Base-by-base conservation (phyloP, 1,140 invertebrate species). In the Sitodiplosis mosellana region DNA sequence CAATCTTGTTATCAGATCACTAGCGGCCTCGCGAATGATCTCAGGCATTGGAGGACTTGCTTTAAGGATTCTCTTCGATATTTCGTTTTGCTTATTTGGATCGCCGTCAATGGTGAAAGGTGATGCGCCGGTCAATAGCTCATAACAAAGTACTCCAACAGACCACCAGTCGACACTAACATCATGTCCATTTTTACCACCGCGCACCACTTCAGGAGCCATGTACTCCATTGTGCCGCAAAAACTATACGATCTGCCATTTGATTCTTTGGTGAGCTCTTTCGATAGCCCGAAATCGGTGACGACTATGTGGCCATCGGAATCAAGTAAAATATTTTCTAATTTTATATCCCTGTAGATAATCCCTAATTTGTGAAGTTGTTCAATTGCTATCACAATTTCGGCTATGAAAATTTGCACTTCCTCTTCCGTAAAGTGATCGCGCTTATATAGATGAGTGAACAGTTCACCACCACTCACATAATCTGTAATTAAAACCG, bases 181-280 rank as follows among this genome's bases (percentile, higher is more conserved):
- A 76, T 92, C 85, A 65, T 94, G 89, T 27, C 89, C 89, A 46
- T 77, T 74, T 38, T 74, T 76, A 47, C 82, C 81, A 43, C 83
- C 83, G 2, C 15, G 20, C 52, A 94, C 85, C 14, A 94, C 83
- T 67, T 94, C 90, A 10, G 90, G 90, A 2, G 89, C 87, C 89
- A 92, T 93, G 59, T 91, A 92, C 61, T 97, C 93, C 51, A 97
- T 88, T 41, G 93, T 98, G 18, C 94, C 94, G 67, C 94, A 98
- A 69, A 96, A 98, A 17, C 91, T 95, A 69, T 91, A 94, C 0
- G 94, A 86, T 55, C 90, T 54, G 49, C 58, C 58, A n/a, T 62
- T 56, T 33, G 61, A 57, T 43, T 74, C 63, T 56, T 72, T 56
- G 6, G 63, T 55, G 15, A 72, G 55, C 60, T 89, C 84, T 65